Percentiles rank a stretch among this genome's conserved stretches.
Conservation (phyloP, 2,888 invertebrate species). For the Mythimna vitellina region DNA sequence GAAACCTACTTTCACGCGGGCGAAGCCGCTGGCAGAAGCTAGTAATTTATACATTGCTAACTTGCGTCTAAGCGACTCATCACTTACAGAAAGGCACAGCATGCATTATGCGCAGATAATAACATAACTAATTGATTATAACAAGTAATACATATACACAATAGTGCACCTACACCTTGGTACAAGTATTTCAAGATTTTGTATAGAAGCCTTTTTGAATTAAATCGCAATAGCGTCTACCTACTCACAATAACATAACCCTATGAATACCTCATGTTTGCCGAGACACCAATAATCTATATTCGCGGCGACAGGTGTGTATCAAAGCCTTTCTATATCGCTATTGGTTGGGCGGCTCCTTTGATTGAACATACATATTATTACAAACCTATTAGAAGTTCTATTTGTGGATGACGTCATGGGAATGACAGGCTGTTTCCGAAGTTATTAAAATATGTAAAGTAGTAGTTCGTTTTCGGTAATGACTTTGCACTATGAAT, state of each 20-base stretch:
- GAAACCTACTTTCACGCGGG: too few species aligned
- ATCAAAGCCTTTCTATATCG: constrained; percentile 48
- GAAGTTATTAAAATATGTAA: neutral
- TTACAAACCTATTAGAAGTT: constrained; percentile 13
- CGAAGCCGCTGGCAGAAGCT: too few species aligned
- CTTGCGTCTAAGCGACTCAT: too few species aligned
- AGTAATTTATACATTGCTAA: too few species aligned
- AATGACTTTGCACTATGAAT: neutral
- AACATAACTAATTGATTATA: too few species aligned
- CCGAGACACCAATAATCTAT: constrained; percentile 53
- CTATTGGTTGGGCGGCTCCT: constrained; percentile 58
- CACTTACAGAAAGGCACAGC: too few species aligned
- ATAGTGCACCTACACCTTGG: neutral
- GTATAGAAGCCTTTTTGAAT: neutral
- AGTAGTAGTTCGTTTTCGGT: neutral
- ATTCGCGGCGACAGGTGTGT: constrained; percentile 44
- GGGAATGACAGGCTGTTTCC: neutral
- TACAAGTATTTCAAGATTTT: neutral
- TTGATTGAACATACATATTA: constrained; percentile 58
- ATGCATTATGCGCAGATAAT: too few species aligned
- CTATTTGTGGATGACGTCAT: constrained; percentile 13
- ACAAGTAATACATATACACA: neutral
- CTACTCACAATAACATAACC: neutral
- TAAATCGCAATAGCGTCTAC: neutral
- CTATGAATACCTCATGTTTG: constrained; percentile 14